Evolutionary conservation across 2,888 invertebrate genomes (phyloP).

Genomic region (Fissipunctia ypsillon): DNA sequence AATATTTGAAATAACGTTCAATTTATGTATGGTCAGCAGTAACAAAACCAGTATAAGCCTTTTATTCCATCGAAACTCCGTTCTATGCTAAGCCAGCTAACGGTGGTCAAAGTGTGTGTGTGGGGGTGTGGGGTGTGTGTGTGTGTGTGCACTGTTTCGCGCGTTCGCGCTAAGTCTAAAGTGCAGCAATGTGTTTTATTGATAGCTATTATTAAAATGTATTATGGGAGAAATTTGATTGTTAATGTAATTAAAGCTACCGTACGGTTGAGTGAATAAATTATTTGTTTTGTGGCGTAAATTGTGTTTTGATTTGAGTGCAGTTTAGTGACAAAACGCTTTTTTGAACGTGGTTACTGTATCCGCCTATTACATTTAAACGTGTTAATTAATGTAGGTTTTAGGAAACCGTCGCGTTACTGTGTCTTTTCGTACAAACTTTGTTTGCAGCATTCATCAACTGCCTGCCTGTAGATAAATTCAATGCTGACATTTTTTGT

Average conservation of each 20-base stretch:
- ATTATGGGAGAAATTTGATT: not conserved
- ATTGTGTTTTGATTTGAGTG: slow-evolving; percentile 1
- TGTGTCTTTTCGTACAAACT: not conserved
- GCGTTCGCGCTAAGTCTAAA: not conserved
- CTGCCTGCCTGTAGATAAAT: too few relatives aligned
- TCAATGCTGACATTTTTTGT: too few relatives aligned
- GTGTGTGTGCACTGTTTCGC: too few relatives aligned
- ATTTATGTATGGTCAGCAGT: too few relatives aligned
- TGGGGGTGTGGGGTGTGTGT: too few relatives aligned
- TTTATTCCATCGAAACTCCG: too few relatives aligned
- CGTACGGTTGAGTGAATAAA: slow-evolving; percentile 6
- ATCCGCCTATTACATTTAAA: not conserved
- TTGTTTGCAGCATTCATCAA: not conserved
- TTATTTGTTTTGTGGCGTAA: slow-evolving; percentile 3
- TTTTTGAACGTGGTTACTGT: not conserved
- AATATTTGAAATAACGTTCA: too few relatives aligned
- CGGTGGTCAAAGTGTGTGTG: too few relatives aligned
- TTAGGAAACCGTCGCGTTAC: not conserved
- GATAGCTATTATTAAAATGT: not conserved
- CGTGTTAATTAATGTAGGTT: not conserved
- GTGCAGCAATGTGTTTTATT: not conserved
- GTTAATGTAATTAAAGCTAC: slow-evolving; percentile 3
- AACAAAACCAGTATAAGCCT: too few relatives aligned
- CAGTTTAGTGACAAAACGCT: not conserved
- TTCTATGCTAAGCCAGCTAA: too few relatives aligned